These are phyloP conservation scores for Limnothrissa miodon DNA, from an alignment of 2,113 vertebrate genomes.

Conservation along the genomic window DNA sequence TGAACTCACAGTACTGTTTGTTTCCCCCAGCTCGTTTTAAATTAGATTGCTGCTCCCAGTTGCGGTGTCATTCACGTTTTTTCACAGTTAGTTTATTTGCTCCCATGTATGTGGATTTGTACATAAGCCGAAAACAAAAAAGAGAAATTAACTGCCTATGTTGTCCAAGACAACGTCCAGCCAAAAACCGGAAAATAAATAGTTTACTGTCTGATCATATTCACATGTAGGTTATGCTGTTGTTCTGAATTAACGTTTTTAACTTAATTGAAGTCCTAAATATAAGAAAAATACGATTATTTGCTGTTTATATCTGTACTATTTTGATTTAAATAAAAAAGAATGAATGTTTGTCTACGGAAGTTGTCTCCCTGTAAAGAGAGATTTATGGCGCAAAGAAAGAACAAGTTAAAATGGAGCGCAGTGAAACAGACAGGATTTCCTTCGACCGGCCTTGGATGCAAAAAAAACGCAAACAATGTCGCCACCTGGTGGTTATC, in stretches of 20 bases:
- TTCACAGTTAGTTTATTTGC: neutral
- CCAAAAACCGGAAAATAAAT: neutral
- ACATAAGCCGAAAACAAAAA: neutral
- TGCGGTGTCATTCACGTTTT: neutral
- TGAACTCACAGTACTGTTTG: neutral
- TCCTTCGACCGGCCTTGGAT: neutral
- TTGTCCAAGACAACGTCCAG: neutral
- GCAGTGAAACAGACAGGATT: neutral
- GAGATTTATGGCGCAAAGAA: neutral
- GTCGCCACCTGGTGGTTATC: neutral
- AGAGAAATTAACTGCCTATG: neutral
- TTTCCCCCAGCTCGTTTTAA: neutral
- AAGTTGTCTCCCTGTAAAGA: neutral
- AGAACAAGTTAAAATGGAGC: neutral
- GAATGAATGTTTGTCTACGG: neutral
- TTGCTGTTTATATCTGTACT: neutral
- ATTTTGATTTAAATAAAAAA: neutral
- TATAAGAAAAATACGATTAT: neutral
- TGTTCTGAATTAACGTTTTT: neutral
- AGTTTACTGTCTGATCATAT: neutral
- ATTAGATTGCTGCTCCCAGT: neutral
- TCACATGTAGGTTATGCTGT: neutral
- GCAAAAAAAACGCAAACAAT: neutral
- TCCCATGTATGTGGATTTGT: neutral
- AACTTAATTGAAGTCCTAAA: neutral